These are phyloP conservation scores for Leucania comma DNA, from an alignment of 2,888 invertebrate genomes.

Conservation along the genomic window DNA sequence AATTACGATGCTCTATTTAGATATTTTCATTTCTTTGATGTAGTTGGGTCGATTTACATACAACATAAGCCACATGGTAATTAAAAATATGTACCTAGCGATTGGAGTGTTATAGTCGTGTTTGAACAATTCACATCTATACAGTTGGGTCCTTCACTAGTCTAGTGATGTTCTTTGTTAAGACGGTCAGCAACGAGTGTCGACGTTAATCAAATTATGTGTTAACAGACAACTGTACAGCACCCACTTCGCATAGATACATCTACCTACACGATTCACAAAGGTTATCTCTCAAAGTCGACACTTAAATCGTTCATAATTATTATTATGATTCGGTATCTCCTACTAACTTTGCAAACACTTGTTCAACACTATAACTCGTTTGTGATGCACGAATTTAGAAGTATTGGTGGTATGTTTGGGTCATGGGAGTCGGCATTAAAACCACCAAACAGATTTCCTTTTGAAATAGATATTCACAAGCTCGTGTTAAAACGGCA, in stretches of 20 bases:
- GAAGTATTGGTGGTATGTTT: constrained; percentile 21
- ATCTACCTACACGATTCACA: constrained; percentile 55
- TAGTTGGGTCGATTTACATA: constrained; percentile 33
- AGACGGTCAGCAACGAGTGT: constrained; percentile 24
- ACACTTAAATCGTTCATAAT: constrained; percentile 43
- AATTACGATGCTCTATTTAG: constrained; percentile 49
- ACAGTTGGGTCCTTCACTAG: constrained; percentile 10
- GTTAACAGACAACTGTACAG: constrained; percentile 35
- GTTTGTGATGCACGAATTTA: constrained; percentile 41
- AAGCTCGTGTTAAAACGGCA: constrained; percentile 25
- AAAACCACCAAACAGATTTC: constrained; percentile 41
- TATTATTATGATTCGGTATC: constrained; percentile 21
- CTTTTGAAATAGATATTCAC: constrained; percentile 34
- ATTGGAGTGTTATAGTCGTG: constrained; percentile 10
- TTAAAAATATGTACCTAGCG: background rate
- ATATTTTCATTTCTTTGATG: constrained; percentile 34
- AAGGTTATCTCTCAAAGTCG: constrained; percentile 65
- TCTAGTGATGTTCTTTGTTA: constrained; percentile 30
- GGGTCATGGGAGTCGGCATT: constrained; percentile 27
- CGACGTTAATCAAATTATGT: constrained; percentile 55
- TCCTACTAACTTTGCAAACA: constrained; percentile 43
- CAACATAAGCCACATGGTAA: constrained; percentile 6
- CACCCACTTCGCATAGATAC: constrained; percentile 50
- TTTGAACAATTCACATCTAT: constrained; percentile 19
- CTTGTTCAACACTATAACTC: constrained; percentile 20